A percentile compares a stretch with the other conserved stretches of the same genome.
Conservation (phyloP, 2,113 vertebrate species). For the Sterrhoptilus dennistouni region DNA sequence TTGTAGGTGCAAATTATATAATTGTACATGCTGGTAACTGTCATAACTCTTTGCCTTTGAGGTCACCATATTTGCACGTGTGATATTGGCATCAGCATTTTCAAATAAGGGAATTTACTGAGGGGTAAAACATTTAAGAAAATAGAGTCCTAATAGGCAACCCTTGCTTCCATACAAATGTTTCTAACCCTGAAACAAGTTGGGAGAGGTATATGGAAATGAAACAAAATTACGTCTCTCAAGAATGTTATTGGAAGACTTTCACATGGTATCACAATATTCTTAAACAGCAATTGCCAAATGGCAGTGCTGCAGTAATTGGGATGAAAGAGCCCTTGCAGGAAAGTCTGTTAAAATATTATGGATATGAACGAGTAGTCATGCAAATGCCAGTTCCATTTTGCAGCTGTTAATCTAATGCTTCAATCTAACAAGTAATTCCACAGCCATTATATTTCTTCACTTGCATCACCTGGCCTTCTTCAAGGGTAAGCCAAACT, state of each 20-base stretch:
- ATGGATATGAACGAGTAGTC: background rate
- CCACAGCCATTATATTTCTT: background rate
- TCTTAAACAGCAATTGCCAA: background rate
- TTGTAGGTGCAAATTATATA: background rate
- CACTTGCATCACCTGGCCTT: background rate
- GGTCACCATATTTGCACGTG: background rate
- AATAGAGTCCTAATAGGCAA: background rate
- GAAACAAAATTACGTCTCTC: background rate
- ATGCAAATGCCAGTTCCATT: background rate
- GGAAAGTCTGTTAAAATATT: background rate
- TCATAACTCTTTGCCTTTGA: background rate
- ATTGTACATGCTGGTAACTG: background rate
- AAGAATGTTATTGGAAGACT: conserved; percentile 22
- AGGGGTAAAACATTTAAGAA: background rate
- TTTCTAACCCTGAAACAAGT: background rate
- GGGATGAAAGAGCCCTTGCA: background rate
- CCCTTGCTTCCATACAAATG: background rate
- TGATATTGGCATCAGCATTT: background rate
- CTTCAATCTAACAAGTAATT: background rate
- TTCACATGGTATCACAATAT: background rate
- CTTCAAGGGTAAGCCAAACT: background rate
- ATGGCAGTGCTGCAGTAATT: background rate
- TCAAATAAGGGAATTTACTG: background rate
- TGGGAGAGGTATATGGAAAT: background rate
- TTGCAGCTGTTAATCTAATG: background rate